Evolutionary conservation across 2,113 vertebrate species (phyloP).

Genomic region (Callionymus lyra): DNA sequence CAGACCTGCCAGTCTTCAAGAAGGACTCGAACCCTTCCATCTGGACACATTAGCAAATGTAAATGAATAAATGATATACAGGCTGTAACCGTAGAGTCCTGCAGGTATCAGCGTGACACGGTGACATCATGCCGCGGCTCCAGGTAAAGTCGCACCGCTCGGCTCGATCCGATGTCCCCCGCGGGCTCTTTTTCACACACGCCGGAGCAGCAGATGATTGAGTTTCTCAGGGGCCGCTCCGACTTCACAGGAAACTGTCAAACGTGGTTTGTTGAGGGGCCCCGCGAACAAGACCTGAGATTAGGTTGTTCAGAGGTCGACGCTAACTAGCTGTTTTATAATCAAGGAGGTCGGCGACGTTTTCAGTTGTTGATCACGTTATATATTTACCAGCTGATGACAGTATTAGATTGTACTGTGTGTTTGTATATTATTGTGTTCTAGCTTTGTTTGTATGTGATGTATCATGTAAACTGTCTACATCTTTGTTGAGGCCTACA

Average conservation of each 20-base stretch:
- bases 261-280: constrained; percentile 14
- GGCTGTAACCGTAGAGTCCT: constrained; percentile 49
- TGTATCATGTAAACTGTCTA: no score
- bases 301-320: constrained; percentile 9
- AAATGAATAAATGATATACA: constrained; percentile 67
- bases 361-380: no score
- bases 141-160: constrained; percentile 34
- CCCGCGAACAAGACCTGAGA: constrained; percentile 9
- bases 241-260: background rate
- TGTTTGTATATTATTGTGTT: no score
- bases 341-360: constrained; percentile 8
- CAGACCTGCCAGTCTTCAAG: no score
- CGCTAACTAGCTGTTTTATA: constrained; percentile 20
- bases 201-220: constrained; percentile 23
- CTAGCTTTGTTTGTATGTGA: no score
- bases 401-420: no score
- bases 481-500: no score
- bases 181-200: constrained; percentile 25
- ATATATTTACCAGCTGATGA: no score
- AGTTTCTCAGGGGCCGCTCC: constrained; percentile 22
- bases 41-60: constrained; percentile 46
- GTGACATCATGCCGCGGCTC: constrained; percentile 50
- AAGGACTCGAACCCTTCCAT: no score
- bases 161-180: constrained; percentile 50
- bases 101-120: constrained; percentile 46